These are phyloP conservation scores for Ennomos quercinarius DNA, from an alignment of 2,888 invertebrate genomes.

Conservation along the genomic window DNA sequence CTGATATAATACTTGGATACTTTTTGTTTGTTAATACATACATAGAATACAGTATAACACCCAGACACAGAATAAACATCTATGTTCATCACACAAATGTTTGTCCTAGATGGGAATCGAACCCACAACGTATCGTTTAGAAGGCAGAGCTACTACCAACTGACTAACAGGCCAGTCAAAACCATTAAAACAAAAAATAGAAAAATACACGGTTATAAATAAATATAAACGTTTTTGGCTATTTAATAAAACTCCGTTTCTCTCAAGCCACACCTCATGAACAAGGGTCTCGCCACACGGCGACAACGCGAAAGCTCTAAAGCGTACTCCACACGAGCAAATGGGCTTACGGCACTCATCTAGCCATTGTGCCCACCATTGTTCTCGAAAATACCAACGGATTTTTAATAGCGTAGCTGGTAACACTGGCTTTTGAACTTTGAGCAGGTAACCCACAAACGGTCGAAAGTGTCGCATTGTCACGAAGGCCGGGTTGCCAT, in stretches of 20 bases:
- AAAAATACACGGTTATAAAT: too few species aligned
- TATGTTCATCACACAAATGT: too few species aligned
- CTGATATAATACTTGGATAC: too few species aligned
- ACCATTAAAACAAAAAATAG: too few species aligned
- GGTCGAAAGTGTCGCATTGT: constrained; percentile 17
- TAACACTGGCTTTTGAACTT: constrained; percentile 43
- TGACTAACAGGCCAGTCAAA: too few species aligned
- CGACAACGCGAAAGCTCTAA: constrained; percentile 48
- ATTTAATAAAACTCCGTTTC: constrained; percentile 5
- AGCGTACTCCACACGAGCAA: constrained; percentile 53
- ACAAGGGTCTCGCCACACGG: constrained; percentile 39
- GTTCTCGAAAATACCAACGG: constrained; percentile 51
- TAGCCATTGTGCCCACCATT: constrained; percentile 53
- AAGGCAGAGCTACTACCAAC: too few species aligned
- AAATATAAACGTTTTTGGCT: too few species aligned
- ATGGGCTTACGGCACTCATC: constrained; percentile 54
- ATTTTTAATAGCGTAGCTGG: constrained; percentile 45
- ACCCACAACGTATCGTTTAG: too few species aligned
- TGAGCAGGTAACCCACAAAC: constrained; percentile 37
- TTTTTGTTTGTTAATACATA: too few species aligned
- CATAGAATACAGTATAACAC: too few species aligned
- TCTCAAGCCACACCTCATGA: constrained; percentile 21
- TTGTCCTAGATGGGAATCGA: too few species aligned
- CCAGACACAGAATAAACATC: too few species aligned
- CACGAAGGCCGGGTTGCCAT: constrained; percentile 17